Evolutionary conservation across 2,797 vertebrate genomes (phyloP), one percentile per base, ranked within the genome.

Genomic region (Fistularia commersonii): DNA sequence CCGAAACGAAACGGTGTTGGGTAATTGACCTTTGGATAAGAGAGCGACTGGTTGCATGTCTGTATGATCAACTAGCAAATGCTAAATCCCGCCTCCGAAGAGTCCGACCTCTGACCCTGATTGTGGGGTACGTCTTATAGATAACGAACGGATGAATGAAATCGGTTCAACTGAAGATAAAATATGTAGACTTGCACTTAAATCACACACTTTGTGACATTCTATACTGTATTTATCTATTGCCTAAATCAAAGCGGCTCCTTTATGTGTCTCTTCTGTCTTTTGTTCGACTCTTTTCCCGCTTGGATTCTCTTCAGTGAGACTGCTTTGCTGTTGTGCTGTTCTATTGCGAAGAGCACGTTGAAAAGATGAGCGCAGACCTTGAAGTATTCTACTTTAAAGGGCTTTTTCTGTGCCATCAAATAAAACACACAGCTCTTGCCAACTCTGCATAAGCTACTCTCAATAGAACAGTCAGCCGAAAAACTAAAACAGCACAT

Each of bases 341-440:
- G 14, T 43, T 45, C 48, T 8, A 48, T 33, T 34, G 45, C 48
- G 64, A 52, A 71, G 48, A 63, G 33, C 32, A 56, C 50, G 42
- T 12, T 44, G 37, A 51, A 64, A 74, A 66, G 49, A 60, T 57
- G 57, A 64, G 44, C 66, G 34, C 36, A 60, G 57, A 79, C 62
- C 63, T 64, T 47, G 47, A 59, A 51, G 41, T 66, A 45, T 56
- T 69, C 43, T 45, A 13, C 51, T 54, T 35, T 46, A 41, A 52
- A 65, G 45, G 48, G 23, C 34, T 53, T 34, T 61, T 54, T 60
- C 51, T 38, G 66, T 48, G 45, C 36, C 49, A 32, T 50, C 48
- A 41, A 0, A 10, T 11, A 41, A 44, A 49, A 36, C 23, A 51
- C 14, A 51, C 12, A 40, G 32, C 8, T 2, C 31, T 10, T 32